Evolutionary conservation across 2,113 vertebrate genomes (phyloP), one percentile per base, ranked within the genome.

Genomic region (Copsychus sechellarum): DNA sequence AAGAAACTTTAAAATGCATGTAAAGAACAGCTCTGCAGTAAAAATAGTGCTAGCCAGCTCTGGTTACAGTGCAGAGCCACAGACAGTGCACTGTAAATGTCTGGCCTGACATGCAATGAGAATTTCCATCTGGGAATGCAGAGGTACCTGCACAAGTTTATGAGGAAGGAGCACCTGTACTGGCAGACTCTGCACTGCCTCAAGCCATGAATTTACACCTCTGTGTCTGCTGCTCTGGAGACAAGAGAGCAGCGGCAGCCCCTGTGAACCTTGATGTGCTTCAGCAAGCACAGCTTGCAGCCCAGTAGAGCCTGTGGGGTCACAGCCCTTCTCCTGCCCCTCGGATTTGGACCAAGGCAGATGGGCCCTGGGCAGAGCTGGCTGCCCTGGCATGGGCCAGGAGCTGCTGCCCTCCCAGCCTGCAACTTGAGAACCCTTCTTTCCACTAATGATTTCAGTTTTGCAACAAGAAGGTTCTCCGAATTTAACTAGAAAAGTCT

Each of bases 111-210:
- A 38, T 5, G 22, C 83, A 93, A 56, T 53, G 53, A 92, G 81
- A 84, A 86, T 92, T 62, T 83, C 78, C 84, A 91, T 67, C 86
- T 95, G 83, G 29, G 70, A 74, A 64, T 38, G 33, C 43, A 60
- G 61, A 0, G 8, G 43, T 48, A 95, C 81, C 86, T 82, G 84
- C 70, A 74, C 61, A 42, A 71, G 53, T 91, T 93, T 87, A 91
- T 24, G 74, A 92, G 42, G 53, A 80, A 72, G 6, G 36, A 95
- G 84, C 86, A 92, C 83, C 86, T 89, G 81, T 53, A 71, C 2
- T 57, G 66, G 43, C 2, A 1, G 69, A 33, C 71, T 84, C 50
- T 22, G 67, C 74, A 25, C 64, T 38, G 86, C 82, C 72, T 64
- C 56, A 40, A 86, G 86, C 5, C 2, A 51, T 56, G 80, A 71